Percentiles rank a stretch among this genome's conserved stretches.
Conservation (phyloP, 2,888 invertebrate species). For the Dendrolimus houi region DNA sequence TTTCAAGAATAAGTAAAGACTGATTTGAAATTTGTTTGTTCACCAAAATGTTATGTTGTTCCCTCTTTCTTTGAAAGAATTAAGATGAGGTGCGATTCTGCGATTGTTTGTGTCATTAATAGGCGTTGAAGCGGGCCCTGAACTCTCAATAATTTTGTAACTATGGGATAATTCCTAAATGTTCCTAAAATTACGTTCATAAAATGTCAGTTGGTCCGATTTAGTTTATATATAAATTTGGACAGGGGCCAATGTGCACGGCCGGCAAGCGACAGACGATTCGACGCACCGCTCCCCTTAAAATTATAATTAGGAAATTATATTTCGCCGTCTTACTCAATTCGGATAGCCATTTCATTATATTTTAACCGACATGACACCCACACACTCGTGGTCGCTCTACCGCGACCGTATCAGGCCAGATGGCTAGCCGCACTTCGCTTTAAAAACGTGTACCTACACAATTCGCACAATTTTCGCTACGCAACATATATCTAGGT, state of each 20-base stretch:
- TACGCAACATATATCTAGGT: not conserved
- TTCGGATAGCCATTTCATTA: conserved; percentile 3
- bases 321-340: conserved; percentile 44
- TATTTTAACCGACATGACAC: not conserved
- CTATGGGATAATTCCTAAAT: conserved; percentile 22
- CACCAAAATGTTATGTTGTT: too few relatives aligned
- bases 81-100: too few relatives aligned
- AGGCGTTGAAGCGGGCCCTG: too few relatives aligned
- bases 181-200: conserved; percentile 39
- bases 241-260: conserved; percentile 42
- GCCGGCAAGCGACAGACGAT: conserved; percentile 32
- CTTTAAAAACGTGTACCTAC: not conserved
- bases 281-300: conserved; percentile 42
- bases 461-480: not conserved
- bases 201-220: conserved; percentile 45
- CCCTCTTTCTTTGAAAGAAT: too few relatives aligned
- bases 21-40: too few relatives aligned
- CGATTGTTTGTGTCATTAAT: too few relatives aligned
- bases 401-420: not conserved
- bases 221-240: conserved; percentile 58
- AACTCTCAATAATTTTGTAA: conserved; percentile 2
- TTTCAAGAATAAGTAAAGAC: too few relatives aligned
- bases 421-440: not conserved
- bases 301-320: conserved; percentile 69
- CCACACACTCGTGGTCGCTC: not conserved